phyloP scores from a whole-genome alignment of 2,797 vertebrate genomes.

The Pampus argenteus region DNA sequence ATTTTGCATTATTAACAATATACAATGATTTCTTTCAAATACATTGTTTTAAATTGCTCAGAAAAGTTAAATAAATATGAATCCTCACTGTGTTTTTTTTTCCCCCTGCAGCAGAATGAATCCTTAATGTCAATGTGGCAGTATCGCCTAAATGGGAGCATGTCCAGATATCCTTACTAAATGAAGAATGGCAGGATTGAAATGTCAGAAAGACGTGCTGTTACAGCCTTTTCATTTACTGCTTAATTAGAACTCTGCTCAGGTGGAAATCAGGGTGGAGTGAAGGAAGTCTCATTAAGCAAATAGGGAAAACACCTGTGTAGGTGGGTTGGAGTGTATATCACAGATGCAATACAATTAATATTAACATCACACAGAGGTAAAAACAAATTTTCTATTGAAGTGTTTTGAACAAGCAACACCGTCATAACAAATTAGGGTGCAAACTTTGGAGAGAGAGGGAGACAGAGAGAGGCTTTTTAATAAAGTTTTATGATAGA shows the following conservation, averaged over 20 bases:
- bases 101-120: background rate
- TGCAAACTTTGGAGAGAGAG: background rate
- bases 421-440: background rate
- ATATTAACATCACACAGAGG: background rate
- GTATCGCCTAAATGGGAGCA: background rate
- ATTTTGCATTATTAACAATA: background rate
- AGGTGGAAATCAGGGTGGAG: too few relatives aligned
- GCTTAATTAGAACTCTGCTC: background rate
- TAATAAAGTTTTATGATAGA: conserved; percentile 24
- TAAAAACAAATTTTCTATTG: background rate
- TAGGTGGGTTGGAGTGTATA: conserved; percentile 2
- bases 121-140: background rate
- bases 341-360: background rate
- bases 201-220: background rate
- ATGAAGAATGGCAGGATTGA: background rate
- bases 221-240: conserved; percentile 5
- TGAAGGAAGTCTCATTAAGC: background rate
- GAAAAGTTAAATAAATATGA: background rate
- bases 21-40: background rate
- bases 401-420: background rate
- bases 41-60: background rate
- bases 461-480: too few relatives aligned
- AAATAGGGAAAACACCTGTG: conserved; percentile 5
- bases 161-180: background rate
- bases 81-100: conserved; percentile 3